phyloP scores from a whole-genome alignment of 2,113 vertebrate genomes.

The Ammodytes marinus region DNA sequence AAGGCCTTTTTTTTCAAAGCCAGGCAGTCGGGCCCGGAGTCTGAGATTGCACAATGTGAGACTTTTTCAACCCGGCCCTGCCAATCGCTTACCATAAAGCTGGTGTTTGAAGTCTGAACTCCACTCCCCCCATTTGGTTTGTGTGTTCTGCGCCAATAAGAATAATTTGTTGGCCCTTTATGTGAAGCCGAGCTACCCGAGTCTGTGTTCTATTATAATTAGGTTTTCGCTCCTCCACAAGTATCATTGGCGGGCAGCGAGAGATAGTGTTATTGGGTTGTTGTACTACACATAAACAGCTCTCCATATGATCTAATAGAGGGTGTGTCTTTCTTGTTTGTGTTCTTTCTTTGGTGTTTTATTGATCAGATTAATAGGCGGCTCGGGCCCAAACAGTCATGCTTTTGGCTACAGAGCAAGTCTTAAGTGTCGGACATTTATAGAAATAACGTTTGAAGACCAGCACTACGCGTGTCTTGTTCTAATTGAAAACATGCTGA shows the following conservation, averaged over 20 bases:
- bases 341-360: constrained; percentile 43
- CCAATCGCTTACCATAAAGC: constrained; percentile 77
- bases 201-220: constrained; percentile 74
- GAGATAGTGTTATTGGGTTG: constrained; percentile 36
- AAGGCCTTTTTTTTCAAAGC: constrained; percentile 64
- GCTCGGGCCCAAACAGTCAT: background rate
- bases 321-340: constrained; percentile 25
- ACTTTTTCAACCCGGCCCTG: constrained; percentile 59
- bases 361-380: constrained; percentile 45
- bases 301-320: constrained; percentile 21
- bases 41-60: constrained; percentile 75
- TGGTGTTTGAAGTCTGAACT: constrained; percentile 75
- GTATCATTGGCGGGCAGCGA: constrained; percentile 53
- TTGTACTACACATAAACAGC: constrained; percentile 42
- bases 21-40: background rate
- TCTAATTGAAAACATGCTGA: constrained; percentile 63
- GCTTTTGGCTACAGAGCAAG: constrained; percentile 24
- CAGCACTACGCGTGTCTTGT: constrained; percentile 43
- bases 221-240: constrained; percentile 61
- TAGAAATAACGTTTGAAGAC: constrained; percentile 40
- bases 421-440: constrained; percentile 20
- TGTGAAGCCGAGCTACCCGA: constrained; percentile 53
- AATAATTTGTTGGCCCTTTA: constrained; percentile 75
- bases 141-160: constrained; percentile 63
- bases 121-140: constrained; percentile 60